Evolutionary conservation across 2,113 vertebrate genomes (phyloP).

Genomic region (Callopanchax toddi): DNA sequence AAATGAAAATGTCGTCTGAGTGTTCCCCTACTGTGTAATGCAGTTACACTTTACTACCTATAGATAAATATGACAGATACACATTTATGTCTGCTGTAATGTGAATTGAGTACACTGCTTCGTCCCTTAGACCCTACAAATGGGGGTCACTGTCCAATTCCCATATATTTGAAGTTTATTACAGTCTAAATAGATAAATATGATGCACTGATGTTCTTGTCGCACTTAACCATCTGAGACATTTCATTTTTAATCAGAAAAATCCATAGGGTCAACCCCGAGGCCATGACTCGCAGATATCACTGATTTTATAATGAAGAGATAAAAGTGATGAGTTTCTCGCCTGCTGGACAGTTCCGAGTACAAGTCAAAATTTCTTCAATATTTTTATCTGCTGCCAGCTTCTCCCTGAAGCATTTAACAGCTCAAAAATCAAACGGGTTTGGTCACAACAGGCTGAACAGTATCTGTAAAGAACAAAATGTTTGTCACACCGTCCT

Average conservation of each 20-base stretch:
- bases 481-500: conserved; percentile 44
- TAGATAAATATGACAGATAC: conserved; percentile 78
- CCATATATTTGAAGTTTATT: conserved; percentile 67
- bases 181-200: conserved; percentile 72
- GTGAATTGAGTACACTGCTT: conserved; percentile 49
- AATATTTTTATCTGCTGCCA: conserved; percentile 16
- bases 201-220: conserved; percentile 56
- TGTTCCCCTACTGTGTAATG: conserved; percentile 76
- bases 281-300: conserved; percentile 42
- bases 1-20: conserved; percentile 74
- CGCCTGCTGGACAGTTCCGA: conserved; percentile 39
- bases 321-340: conserved; percentile 71
- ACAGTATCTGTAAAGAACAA: conserved; percentile 18
- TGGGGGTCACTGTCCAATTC: conserved; percentile 53
- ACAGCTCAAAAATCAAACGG: conserved; percentile 18
- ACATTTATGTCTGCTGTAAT: conserved; percentile 60
- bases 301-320: conserved; percentile 61
- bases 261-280: conserved; percentile 60
- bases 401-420: conserved; percentile 37
- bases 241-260: conserved; percentile 55
- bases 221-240: conserved; percentile 52
- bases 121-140: conserved; percentile 62
- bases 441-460: background rate
- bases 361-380: conserved; percentile 40
- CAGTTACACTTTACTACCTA: conserved; percentile 73